Conservation (phyloP, 2,113 vertebrate genomes). For the Orthonyx spaldingii region DNA sequence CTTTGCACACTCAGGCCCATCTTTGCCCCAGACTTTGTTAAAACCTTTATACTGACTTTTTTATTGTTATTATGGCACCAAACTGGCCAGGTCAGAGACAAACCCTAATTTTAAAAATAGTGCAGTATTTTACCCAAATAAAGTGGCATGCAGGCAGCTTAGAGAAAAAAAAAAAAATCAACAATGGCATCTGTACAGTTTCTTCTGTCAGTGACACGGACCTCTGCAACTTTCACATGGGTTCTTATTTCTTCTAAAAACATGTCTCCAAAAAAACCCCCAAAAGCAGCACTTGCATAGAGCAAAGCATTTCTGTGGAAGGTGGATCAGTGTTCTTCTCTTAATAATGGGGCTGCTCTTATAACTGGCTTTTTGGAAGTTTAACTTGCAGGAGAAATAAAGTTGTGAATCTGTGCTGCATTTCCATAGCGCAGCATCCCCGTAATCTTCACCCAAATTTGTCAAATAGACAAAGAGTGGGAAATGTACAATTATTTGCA, state of each 20-base stretch:
- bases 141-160: neutral
- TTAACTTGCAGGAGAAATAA: neutral
- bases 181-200: neutral
- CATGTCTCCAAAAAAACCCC: neutral
- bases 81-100: neutral
- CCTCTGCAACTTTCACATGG: neutral
- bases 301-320: neutral
- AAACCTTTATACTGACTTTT: neutral
- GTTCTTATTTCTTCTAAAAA: neutral
- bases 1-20: accelerated
- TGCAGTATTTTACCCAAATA: neutral
- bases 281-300: neutral
- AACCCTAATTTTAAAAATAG: neutral
- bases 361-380: neutral
- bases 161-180: neutral
- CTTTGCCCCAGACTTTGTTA: neutral
- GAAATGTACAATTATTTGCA: neutral
- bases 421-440: neutral
- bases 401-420: neutral
- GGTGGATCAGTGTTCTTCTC: neutral
- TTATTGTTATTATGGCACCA: neutral
- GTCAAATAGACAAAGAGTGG: neutral
- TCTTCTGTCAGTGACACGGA: neutral
- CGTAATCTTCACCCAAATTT: neutral
- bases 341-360: neutral